Evolutionary conservation across 2,113 vertebrate genomes (phyloP), one percentile per base, ranked within the genome.

Genomic region (Connochaetes taurinus): DNA sequence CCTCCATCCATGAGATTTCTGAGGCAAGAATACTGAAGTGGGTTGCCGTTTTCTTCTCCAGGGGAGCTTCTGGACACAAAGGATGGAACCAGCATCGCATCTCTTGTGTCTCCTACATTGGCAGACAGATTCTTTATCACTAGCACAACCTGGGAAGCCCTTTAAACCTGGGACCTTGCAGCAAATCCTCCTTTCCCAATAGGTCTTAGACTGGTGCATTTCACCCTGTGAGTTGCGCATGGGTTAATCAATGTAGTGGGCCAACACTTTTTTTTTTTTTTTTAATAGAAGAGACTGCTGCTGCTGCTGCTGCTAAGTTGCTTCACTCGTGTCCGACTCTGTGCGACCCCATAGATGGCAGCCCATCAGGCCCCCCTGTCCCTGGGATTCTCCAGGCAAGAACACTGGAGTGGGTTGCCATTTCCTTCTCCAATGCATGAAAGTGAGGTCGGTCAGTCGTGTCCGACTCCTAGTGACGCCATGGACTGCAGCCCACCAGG

Each of bases 341-440:
- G 27, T 13, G 25, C 0, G 27, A 60, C 27, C 57, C 57, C 27
- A 6, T 29, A 12, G 27, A 60, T 0, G 1, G 25, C 57, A 60
- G 57, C 11, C 25, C 57, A 60, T 6, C 57, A 60, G 11, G 57
- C 2, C 6, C 25, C 25, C 0, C 25, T 2, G 0, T 13, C 57
- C 57, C 23, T 57, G 55, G 55, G 23, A 25, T 57, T 57, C 55
- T 57, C 55, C 21, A 25, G 55, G 8, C 55, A 57, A 57, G 55
- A 57, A 25, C 55, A 57, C 55, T 25, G 55, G 55, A 57, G 55
- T 57, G 23, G 55, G 23, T 57, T 25, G 23, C 55, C 23, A 57
- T 57, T 57, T 57, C 55, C 9, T 57, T 23, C 55, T 57, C 55
- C 55, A 57, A 25, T 57, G 23, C 55, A 57, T 25, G 55, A 57